These are phyloP conservation scores for Urophycis tenuis DNA, from an alignment of 2,797 vertebrate species.

Conservation along the genomic window DNA sequence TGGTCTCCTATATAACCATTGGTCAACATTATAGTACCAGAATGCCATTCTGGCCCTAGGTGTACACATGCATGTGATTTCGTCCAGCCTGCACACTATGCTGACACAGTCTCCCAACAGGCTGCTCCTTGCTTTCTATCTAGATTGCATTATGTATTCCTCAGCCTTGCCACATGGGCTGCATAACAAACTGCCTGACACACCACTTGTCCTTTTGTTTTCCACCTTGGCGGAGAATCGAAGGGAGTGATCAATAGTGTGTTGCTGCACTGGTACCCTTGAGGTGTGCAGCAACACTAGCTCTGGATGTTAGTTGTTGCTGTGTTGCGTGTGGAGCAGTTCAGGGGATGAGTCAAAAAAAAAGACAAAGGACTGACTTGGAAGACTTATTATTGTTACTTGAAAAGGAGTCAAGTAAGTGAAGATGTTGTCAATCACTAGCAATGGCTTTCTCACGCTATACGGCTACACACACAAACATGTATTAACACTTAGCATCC, in stretches of 20 bases:
- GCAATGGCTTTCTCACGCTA: neutral
- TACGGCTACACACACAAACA: neutral
- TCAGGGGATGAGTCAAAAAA: neutral
- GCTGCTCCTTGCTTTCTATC: slow-evolving; percentile 50
- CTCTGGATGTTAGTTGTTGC: neutral
- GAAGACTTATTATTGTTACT: neutral
- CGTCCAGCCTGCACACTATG: slow-evolving; percentile 29
- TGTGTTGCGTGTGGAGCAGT: neutral
- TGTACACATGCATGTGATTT: neutral
- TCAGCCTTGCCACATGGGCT: slow-evolving; percentile 50
- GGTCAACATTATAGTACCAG: neutral
- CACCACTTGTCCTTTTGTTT: slow-evolving; percentile 47
- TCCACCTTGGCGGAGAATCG: slow-evolving; percentile 27
- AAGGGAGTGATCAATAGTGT: slow-evolving; percentile 21
- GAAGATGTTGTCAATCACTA: neutral
- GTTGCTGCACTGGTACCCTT: slow-evolving; percentile 2
- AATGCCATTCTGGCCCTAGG: neutral
- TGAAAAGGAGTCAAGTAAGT: neutral
- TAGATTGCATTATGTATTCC: slow-evolving; percentile 65
- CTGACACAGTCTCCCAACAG: slow-evolving; percentile 47
- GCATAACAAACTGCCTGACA: slow-evolving; percentile 53
- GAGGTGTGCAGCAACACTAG: slow-evolving; percentile 4
- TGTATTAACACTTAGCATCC: neutral
- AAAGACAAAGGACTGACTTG: neutral
- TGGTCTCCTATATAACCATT: neutral